phyloP scores from a whole-genome alignment of 2,888 invertebrate genomes.

The Diadromus collaris region DNA sequence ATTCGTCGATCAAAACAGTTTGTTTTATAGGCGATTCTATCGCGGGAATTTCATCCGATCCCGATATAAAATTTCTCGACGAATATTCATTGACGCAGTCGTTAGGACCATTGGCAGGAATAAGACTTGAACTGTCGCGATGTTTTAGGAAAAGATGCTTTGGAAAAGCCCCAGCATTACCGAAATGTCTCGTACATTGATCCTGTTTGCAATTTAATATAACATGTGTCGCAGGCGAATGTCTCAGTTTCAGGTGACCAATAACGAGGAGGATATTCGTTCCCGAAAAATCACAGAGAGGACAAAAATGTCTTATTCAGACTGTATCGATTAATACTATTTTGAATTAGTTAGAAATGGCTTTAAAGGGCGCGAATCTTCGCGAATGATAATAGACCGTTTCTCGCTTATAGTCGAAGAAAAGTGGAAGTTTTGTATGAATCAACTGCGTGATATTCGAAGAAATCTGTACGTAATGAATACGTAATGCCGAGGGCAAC shows the following conservation, averaged over 20 bases:
- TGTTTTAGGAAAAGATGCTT: constrained; percentile 20
- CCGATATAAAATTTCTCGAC: neutral
- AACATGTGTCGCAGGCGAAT: constrained; percentile 10
- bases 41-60: neutral
- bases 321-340: too few species aligned
- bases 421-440: too few species aligned
- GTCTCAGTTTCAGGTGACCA: constrained; percentile 17
- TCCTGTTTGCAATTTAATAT: constrained; percentile 12
- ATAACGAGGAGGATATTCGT: neutral
- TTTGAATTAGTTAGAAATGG: too few species aligned
- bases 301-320: constrained; percentile 7
- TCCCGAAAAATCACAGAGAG: constrained; percentile 10
- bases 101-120: neutral
- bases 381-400: too few species aligned
- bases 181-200: constrained; percentile 11
- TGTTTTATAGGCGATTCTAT: neutral
- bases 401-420: neutral
- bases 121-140: constrained; percentile 4
- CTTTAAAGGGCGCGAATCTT: too few species aligned
- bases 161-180: constrained; percentile 8
- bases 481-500: neutral
- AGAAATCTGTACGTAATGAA: constrained; percentile 7
- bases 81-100: constrained; percentile 1
- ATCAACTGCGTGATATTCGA: too few species aligned
- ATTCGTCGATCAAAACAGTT: constrained; percentile 14